Evolutionary conservation across 1,140 invertebrate species (phyloP).

Genomic region (Hormaphis cornu): DNA sequence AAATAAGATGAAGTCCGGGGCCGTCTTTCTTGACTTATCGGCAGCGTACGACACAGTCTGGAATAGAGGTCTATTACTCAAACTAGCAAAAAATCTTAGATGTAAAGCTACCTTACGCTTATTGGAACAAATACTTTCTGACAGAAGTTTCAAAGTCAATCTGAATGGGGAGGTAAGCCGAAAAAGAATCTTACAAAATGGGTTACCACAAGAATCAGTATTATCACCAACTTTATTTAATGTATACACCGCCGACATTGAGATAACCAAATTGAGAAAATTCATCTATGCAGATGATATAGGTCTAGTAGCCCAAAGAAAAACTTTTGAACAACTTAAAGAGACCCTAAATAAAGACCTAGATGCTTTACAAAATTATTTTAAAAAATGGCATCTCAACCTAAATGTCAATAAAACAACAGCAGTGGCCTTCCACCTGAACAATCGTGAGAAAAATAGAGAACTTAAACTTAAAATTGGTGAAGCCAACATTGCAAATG

Average conservation of each 20-base stretch:
- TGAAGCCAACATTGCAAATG: background rate
- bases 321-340: constrained; percentile 5
- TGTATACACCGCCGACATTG: background rate
- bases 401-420: constrained; percentile 5
- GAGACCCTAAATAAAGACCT: background rate
- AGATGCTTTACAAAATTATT: constrained; percentile 6
- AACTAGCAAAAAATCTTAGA: constrained; percentile 19
- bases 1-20: constrained; percentile 2
- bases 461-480: constrained; percentile 10
- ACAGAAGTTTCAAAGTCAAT: constrained; percentile 25
- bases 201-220: constrained; percentile 29
- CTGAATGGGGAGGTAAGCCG: background rate
- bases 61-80: constrained; percentile 19
- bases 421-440: background rate
- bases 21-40: constrained; percentile 12
- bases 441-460: background rate
- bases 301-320: constrained; percentile 16
- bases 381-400: constrained; percentile 25
- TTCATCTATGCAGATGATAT: constrained; percentile 17
- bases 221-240: background rate
- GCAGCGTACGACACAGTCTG: constrained; percentile 20
- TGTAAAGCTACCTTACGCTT: constrained; percentile 11
- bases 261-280: background rate
- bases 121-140: constrained; percentile 24
- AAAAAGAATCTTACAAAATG: constrained; percentile 9